Evolutionary conservation across 2,888 invertebrate genomes (phyloP).

Genomic region (Hermodice carunculata): DNA sequence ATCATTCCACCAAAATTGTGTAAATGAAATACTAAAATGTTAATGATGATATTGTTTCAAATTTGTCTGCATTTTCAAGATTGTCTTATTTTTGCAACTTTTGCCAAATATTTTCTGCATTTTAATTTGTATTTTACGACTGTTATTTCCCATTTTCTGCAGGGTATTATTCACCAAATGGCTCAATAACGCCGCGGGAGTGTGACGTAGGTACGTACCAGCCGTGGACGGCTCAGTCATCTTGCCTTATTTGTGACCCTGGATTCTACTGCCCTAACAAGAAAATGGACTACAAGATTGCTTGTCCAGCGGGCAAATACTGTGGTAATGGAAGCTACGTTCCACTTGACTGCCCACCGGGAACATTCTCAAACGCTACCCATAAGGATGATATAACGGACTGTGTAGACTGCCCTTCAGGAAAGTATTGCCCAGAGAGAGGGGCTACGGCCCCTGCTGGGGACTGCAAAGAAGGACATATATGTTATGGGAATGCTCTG

Average conservation of each 20-base stretch:
- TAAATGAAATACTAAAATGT: too few species aligned
- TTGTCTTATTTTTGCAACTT: too few species aligned
- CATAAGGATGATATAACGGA: constrained; percentile 37
- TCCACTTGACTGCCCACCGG: constrained; percentile 60
- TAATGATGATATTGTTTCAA: too few species aligned
- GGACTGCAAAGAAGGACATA: constrained; percentile 63
- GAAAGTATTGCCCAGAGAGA: constrained; percentile 60
- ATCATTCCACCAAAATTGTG: too few species aligned
- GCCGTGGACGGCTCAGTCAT: constrained; percentile 50
- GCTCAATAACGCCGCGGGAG: constrained; percentile 55
- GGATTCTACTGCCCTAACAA: constrained; percentile 65
- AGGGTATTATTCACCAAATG: constrained; percentile 62
- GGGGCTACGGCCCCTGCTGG: constrained; percentile 59
- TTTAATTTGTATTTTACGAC: neutral
- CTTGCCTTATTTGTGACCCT: constrained; percentile 56
- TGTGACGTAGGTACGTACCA: constrained; percentile 60
- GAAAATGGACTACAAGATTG: constrained; percentile 54
- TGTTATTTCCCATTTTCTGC: constrained; percentile 9
- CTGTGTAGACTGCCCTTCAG: constrained; percentile 59
- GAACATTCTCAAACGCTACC: constrained; percentile 59
- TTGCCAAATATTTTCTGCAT: too few species aligned
- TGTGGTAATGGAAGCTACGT: constrained; percentile 59
- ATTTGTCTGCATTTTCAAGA: neutral
- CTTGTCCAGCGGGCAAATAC: constrained; percentile 61
- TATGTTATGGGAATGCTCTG: constrained; percentile 58